Percentiles rank a stretch among this genome's conserved stretches.
Conservation (phyloP, 2,113 vertebrate species). For the Salvelinus fontinalis region DNA sequence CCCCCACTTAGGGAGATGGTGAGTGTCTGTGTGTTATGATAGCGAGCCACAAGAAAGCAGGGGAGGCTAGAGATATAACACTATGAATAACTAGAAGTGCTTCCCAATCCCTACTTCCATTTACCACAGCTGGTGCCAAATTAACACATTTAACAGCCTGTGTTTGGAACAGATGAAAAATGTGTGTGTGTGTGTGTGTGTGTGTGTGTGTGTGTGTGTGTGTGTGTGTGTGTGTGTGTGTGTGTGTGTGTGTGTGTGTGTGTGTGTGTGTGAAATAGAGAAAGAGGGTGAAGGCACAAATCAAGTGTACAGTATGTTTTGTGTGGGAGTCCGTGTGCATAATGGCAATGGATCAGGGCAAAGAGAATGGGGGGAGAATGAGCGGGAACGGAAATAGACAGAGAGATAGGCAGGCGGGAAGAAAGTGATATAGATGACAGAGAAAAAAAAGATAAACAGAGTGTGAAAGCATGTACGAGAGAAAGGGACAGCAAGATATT, state of each 20-base stretch:
- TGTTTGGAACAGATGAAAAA: slow-evolving; percentile 75
- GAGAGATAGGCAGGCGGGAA: no score
- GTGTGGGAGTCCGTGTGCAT: slow-evolving; percentile 63
- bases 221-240: no score
- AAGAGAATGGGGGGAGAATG: slow-evolving; percentile 36
- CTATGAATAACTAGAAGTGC: slow-evolving; percentile 55
- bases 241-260: slow-evolving; percentile 28
- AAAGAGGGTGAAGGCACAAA: slow-evolving; percentile 48
- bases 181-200: background rate
- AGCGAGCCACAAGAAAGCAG: background rate
- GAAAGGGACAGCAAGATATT: background rate
- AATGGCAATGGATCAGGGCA: slow-evolving; percentile 63
- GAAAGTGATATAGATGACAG: no score
- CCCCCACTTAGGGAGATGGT: background rate
- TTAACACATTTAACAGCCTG: slow-evolving; percentile 76
- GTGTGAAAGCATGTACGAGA: background rate
- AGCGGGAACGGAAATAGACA: no score
- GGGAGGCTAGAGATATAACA: background rate
- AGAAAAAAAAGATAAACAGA: background rate
- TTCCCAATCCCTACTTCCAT: slow-evolving; percentile 64
- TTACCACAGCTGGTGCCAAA: slow-evolving; percentile 76
- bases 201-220: no score
- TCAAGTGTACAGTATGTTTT: slow-evolving; percentile 58
- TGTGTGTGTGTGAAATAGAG: slow-evolving; percentile 26
- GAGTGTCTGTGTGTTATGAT: slow-evolving; percentile 37